Evolutionary conservation across 2,797 vertebrate species (phyloP).

Genomic region (Staurois parvus): DNA sequence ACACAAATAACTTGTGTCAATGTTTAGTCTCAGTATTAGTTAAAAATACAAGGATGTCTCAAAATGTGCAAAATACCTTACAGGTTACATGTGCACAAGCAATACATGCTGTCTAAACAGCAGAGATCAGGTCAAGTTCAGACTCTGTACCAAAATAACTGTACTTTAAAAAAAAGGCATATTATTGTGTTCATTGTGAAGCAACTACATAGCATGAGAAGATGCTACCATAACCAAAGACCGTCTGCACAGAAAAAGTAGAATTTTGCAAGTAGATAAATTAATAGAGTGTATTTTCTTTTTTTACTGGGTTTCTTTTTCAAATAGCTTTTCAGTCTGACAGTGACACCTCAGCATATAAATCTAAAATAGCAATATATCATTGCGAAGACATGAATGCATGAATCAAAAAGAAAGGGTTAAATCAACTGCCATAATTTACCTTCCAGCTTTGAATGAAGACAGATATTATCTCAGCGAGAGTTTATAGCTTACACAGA

Average conservation of each 20-base stretch:
- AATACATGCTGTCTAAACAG: too few species aligned
- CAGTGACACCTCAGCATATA: background rate
- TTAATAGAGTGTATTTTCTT: background rate
- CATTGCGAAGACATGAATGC: background rate
- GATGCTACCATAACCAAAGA: background rate
- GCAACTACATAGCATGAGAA: too few species aligned
- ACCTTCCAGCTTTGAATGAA: constrained; percentile 34
- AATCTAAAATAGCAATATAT: background rate
- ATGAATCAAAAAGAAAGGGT: constrained; percentile 30
- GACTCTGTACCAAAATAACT: background rate
- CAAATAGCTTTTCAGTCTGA: background rate
- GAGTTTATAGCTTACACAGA: constrained; percentile 40
- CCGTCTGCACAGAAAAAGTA: background rate
- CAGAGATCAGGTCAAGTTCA: background rate
- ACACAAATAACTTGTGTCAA: too few species aligned
- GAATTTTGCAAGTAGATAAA: background rate
- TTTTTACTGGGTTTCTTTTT: background rate
- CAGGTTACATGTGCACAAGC: too few species aligned
- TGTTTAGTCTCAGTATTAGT: too few species aligned
- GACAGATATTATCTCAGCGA: constrained; percentile 47
- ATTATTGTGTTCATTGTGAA: background rate
- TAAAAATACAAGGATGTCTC: too few species aligned
- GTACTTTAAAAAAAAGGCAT: background rate
- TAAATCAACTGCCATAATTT: constrained; percentile 49
- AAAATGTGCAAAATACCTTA: too few species aligned